These are phyloP conservation scores for Triops cancriformis DNA, from an alignment of 1,140 invertebrate genomes.

Conservation along the genomic window DNA sequence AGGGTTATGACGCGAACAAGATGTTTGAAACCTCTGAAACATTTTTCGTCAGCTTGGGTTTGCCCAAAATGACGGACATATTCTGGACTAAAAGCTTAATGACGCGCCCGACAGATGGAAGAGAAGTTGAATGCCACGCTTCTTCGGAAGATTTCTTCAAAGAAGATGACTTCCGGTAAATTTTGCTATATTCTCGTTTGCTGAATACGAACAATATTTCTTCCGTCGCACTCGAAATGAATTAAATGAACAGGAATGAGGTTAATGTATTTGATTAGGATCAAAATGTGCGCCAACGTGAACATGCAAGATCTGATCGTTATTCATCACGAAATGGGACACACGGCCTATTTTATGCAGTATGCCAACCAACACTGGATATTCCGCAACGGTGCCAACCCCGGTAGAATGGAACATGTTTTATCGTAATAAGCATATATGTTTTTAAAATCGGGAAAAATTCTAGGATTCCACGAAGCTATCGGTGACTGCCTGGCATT, in stretches of 20 bases:
- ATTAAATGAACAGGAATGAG: too few species aligned
- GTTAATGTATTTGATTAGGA: conserved; percentile 43
- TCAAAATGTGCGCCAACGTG: conserved; percentile 68
- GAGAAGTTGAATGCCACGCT: conserved; percentile 52
- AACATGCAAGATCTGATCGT: conserved; percentile 58
- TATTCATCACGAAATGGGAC: conserved; percentile 67
- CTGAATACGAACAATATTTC: too few species aligned
- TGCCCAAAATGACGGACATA: conserved; percentile 60
- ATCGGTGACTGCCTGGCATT: conserved; percentile 42
- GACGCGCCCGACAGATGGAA: conserved; percentile 60
- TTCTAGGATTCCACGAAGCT: conserved; percentile 42
- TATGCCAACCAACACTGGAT: conserved; percentile 40
- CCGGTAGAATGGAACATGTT: conserved; percentile 33
- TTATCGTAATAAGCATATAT: background rate
- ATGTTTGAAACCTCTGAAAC: conserved; percentile 36
- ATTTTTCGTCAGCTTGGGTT: conserved; percentile 36
- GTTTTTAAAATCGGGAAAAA: background rate
- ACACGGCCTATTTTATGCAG: conserved; percentile 44
- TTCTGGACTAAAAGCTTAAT: conserved; percentile 77
- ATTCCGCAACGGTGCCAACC: conserved; percentile 43
- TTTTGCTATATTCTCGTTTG: too few species aligned
- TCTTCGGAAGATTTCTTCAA: conserved; percentile 48
- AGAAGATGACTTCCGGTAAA: conserved; percentile 39
- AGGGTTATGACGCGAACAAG: conserved; percentile 36
- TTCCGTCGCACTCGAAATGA: too few species aligned